Base-by-base conservation (phyloP, 2,888 invertebrate genomes). In the Drosophila diplacantha region DNA sequence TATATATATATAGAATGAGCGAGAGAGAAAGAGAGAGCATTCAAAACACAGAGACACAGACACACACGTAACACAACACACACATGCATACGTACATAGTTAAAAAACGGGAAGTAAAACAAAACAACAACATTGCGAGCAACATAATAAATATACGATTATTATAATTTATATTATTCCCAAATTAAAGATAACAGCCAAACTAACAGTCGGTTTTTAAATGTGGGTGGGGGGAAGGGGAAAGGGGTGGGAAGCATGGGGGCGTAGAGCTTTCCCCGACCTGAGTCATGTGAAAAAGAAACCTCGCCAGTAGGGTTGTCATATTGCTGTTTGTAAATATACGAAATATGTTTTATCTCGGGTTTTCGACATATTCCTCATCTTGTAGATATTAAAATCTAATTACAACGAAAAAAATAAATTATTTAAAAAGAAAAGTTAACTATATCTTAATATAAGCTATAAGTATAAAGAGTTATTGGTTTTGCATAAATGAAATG, bases 121-220 rank as follows among this genome's bases (percentile, higher is more conserved):
- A 80, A 71, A 82, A 69, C 69, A 82, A 69, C 75, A 77, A 77
- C 73, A 69, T 81, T 76, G 78, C 71, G 62, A 77, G 69, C 72
- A 72, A 69, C 65, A 82, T 81, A 83, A 81, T 82, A 75, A 77
- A 69, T 70, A 73, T 70, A 77, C 68, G 71, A 81, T 82, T 74
- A 81, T 74, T 84, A 81, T 84, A 84, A 84, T 85, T 86, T 86
- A 85, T 85, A 85, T 83, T 83, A 85, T 84, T 84, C 85, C 82
- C 81, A 84, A 85, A 86, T 79, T 77, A 85, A 85, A 85, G 70
- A 81, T 75, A 76, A 78, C 71, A 78, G 85, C 83, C 83, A 72
- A 81, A 83, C 71, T 78, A 77, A 79, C 14, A 46, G 35, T 16
- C 29, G 18, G 31, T 68, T 63, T 64, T 32, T 56, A 35, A 39